Evolutionary conservation across 2,888 invertebrate species (phyloP).

Genomic region (Meiosimyza platycephala): DNA sequence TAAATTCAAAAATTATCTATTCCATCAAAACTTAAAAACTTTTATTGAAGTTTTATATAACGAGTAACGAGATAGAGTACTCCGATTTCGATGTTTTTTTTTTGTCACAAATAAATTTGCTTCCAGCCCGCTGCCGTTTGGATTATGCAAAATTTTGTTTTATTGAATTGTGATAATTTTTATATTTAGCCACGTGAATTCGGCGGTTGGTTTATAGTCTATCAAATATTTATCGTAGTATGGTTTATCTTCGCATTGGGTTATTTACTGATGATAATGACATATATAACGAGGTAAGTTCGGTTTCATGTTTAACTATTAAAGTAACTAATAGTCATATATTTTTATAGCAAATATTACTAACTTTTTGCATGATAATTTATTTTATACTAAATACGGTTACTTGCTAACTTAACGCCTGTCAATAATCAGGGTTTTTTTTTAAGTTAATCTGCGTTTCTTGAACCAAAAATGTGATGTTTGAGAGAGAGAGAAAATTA

Average conservation of each 20-base stretch:
- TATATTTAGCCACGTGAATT: conserved; percentile 62
- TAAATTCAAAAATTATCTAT: no score
- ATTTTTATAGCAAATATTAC: no score
- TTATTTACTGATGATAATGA: conserved; percentile 89
- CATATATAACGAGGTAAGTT: conserved; percentile 77
- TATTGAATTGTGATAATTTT: not conserved
- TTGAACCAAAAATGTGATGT: no score
- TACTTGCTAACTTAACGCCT: no score
- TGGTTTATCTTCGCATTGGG: conserved; percentile 95
- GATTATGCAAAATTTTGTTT: not conserved
- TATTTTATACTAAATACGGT: not conserved
- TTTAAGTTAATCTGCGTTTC: no score
- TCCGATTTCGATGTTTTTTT: not conserved
- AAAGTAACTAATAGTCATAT: not conserved
- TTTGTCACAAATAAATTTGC: not conserved
- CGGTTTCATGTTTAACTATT: not conserved
- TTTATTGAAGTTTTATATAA: no score
- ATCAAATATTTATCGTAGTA: conserved; percentile 83
- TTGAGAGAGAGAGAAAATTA: no score
- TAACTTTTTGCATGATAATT: not conserved
- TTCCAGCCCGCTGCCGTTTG: not conserved
- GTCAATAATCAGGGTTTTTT: no score
- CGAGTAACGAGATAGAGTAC: no score
- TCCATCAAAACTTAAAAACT: no score
- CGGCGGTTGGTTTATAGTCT: conserved; percentile 75